Conservation (phyloP, 2,113 vertebrate species). For the Myotis brandtii region DNA sequence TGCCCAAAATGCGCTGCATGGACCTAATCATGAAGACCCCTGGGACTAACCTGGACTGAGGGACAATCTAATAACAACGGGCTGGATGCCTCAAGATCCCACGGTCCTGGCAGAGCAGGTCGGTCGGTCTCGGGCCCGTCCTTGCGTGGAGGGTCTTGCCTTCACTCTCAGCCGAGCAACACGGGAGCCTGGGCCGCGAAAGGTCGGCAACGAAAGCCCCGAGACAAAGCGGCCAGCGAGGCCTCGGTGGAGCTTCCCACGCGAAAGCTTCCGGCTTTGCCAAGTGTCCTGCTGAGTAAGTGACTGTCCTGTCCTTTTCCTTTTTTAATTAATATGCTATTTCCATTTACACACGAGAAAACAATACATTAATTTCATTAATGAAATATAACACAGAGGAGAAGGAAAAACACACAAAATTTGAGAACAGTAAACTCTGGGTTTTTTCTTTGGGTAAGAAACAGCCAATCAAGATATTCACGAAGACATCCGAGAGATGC, state of each 20-base stretch:
- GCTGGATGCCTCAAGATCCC: background rate
- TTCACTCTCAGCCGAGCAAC: no score
- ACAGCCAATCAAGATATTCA: background rate
- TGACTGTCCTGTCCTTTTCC: background rate
- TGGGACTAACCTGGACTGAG: background rate
- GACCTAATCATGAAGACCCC: background rate
- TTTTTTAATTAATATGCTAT: background rate
- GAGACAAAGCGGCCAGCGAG: accelerated
- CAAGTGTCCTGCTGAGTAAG: accelerated
- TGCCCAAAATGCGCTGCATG: accelerated
- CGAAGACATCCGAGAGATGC: no score
- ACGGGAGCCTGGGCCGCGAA: accelerated
- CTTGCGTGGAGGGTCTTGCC: background rate
- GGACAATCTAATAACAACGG: background rate
- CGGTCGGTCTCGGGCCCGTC: background rate
- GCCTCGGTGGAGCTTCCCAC: no score
- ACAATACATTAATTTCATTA: background rate
- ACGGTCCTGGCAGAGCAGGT: background rate
- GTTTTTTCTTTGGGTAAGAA: background rate
- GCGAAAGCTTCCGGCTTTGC: no score
- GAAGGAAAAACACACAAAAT: background rate
- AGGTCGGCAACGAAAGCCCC: accelerated
- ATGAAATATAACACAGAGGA: background rate
- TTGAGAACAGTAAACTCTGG: background rate
- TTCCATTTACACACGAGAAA: background rate